Percentiles rank a stretch among this genome's conserved stretches.
These are phyloP conservation scores for Scaptomyza flava DNA, from an alignment of 2,888 invertebrate species.

Conservation along the genomic window DNA sequence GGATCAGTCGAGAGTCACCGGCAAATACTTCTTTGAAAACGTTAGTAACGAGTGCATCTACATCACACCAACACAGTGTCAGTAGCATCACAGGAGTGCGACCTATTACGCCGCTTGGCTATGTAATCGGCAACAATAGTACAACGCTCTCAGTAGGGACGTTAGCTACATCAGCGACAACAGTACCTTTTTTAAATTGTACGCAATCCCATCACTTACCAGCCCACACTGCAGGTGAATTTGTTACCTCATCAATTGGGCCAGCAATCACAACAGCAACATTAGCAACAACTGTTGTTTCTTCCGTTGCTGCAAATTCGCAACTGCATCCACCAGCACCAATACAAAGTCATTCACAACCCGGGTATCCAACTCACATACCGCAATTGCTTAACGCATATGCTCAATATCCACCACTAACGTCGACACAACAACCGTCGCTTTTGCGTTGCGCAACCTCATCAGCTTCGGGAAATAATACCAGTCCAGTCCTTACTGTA, in stretches of 20 bases:
- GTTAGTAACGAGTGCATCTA: constrained; percentile 37
- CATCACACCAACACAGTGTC: constrained; percentile 29
- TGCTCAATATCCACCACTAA: constrained; percentile 71
- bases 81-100: constrained; percentile 48
- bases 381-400: constrained; percentile 60
- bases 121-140: constrained; percentile 52
- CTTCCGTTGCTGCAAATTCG: constrained; percentile 45
- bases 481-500: constrained; percentile 49
- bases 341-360: constrained; percentile 62
- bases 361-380: constrained; percentile 73
- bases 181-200: constrained; percentile 49
- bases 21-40: constrained; percentile 53
- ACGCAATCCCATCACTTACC: constrained; percentile 53
- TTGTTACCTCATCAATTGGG: constrained; percentile 34
- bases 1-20: constrained; percentile 77
- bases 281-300: constrained; percentile 33
- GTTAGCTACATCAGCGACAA: constrained; percentile 42
- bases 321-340: constrained; percentile 59
- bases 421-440: constrained; percentile 85
- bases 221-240: constrained; percentile 40
- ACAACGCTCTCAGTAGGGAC: constrained; percentile 48
- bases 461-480: constrained; percentile 78
- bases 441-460: constrained; percentile 84
- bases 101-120: constrained; percentile 63
- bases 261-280: constrained; percentile 39